Evolutionary conservation across 37 sponge, comb jelly and placozoan species (phyloP).

Genomic region (Haliclona indistincta): DNA sequence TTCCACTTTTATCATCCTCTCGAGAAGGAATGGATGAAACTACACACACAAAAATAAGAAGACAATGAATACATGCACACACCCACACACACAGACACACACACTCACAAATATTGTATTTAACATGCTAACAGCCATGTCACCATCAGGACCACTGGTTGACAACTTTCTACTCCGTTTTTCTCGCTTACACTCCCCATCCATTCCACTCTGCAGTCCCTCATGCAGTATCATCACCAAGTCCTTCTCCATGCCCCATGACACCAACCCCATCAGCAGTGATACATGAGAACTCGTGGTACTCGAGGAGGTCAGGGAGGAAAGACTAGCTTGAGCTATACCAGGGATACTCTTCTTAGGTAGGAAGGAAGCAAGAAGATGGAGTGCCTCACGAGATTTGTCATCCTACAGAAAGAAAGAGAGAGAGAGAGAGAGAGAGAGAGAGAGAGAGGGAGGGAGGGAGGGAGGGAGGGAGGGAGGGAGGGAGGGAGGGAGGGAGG

Average conservation of each 20-base stretch:
- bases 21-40: constrained; percentile 41
- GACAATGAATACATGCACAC: constrained; percentile 6
- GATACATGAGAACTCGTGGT: constrained; percentile 41
- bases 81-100: background rate
- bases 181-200: background rate
- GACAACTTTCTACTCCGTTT: background rate
- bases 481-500: no score
- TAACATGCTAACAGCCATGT: background rate
- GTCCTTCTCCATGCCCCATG: constrained; percentile 44
- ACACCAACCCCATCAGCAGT: constrained; percentile 51
- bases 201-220: constrained; percentile 8
- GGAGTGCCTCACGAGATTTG: constrained; percentile 36
- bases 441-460: constrained; percentile 23
- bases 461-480: no score
- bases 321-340: constrained; percentile 19
- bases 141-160: background rate
- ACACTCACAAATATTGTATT: background rate
- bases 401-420: constrained; percentile 16
- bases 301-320: constrained; percentile 13
- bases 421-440: constrained; percentile 1
- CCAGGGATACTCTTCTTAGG: constrained; percentile 22
- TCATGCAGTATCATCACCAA: constrained; percentile 29
- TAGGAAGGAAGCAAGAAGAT: constrained; percentile 48
- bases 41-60: constrained; percentile 1
- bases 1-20: constrained; percentile 30